phyloP scores from a whole-genome alignment of 2,888 invertebrate genomes.

The Marronus borbonicus region DNA sequence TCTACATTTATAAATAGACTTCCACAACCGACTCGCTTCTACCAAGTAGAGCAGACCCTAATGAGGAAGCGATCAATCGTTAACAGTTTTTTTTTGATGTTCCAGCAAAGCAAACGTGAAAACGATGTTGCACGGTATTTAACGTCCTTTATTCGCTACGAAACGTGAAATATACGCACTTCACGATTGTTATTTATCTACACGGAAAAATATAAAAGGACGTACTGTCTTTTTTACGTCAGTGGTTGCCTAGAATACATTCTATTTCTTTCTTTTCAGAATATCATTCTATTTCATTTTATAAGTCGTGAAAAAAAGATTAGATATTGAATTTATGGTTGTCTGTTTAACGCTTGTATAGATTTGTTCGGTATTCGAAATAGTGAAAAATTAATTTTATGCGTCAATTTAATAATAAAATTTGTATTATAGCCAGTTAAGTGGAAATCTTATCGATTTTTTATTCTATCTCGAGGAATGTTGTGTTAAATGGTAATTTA shows the following conservation, averaged over 20 bases:
- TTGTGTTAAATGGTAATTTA: too few relatives aligned
- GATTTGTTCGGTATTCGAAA: neutral
- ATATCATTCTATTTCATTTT: neutral
- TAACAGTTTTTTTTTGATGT: conserved; percentile 5
- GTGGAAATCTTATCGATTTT: neutral
- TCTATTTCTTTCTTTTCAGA: neutral
- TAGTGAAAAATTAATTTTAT: neutral
- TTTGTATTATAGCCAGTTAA: neutral
- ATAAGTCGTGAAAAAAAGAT: conserved; percentile 16
- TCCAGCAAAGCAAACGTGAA: conserved; percentile 14
- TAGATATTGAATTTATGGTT: conserved; percentile 1
- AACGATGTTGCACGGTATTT: conserved; percentile 20
- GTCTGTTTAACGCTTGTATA: neutral
- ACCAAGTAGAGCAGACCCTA: neutral
- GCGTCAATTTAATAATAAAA: conserved; percentile 7
- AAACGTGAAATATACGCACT: conserved; percentile 10
- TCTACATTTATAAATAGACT: neutral
- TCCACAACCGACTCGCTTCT: neutral
- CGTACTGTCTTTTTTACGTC: neutral
- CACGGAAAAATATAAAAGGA: neutral
- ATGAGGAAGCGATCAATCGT: conserved; percentile 15
- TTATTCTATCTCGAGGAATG: neutral
- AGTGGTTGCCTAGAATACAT: neutral
- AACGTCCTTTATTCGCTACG: conserved; percentile 16
- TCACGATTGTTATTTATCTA: conserved; percentile 2